These are phyloP conservation scores for Schizotus pectinicornis DNA, from an alignment of 2,888 invertebrate species.

Conservation along the genomic window DNA sequence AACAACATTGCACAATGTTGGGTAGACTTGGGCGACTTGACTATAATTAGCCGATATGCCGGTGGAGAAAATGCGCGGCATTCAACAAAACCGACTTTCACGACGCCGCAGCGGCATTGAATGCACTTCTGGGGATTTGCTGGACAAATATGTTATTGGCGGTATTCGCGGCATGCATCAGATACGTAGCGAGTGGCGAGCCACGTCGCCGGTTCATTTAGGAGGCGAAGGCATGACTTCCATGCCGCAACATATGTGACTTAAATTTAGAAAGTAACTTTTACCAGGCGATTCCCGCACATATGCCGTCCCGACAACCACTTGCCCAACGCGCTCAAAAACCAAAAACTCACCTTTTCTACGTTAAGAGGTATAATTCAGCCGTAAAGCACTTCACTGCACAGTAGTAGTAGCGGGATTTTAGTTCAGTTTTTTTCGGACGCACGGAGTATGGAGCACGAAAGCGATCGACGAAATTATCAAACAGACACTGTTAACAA, in stretches of 20 bases:
- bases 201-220: constrained; percentile 41
- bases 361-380: constrained; percentile 49
- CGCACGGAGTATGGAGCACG: constrained; percentile 57
- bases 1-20: constrained; percentile 19
- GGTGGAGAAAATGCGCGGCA: constrained; percentile 1
- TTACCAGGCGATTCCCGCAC: constrained; percentile 7
- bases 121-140: background rate
- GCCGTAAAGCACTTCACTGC: constrained; percentile 47
- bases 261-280: constrained; percentile 21
- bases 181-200: constrained; percentile 25
- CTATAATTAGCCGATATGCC: background rate
- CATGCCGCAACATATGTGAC: constrained; percentile 33
- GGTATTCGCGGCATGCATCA: background rate
- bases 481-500: constrained; percentile 52
- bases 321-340: background rate
- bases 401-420: background rate
- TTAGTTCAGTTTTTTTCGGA: constrained; percentile 55
- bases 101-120: background rate
- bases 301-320: constrained; percentile 7
- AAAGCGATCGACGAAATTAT: constrained; percentile 53
- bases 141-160: background rate
- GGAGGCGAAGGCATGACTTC: constrained; percentile 35
- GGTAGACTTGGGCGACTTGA: background rate
- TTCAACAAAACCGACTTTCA: background rate
- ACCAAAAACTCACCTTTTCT: constrained; percentile 46